Conservation (phyloP, 1,140 invertebrate species). For the Drosophila pectinifera region DNA sequence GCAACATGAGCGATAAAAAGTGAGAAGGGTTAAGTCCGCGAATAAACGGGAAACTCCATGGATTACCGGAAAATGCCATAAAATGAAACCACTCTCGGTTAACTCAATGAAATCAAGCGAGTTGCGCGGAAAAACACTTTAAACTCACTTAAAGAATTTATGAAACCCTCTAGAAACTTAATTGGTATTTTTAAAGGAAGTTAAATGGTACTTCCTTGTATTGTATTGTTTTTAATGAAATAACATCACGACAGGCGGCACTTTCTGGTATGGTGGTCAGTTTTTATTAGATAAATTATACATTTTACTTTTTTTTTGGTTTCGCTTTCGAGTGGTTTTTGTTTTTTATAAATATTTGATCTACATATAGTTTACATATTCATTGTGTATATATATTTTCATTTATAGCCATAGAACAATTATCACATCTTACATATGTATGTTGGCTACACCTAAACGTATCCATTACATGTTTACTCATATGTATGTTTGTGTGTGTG, state of each 20-base stretch:
- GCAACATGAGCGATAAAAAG: constrained; percentile 20
- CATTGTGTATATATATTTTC: constrained; percentile 45
- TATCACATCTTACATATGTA: constrained; percentile 79
- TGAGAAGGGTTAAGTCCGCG: background rate
- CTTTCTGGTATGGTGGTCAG: constrained; percentile 77
- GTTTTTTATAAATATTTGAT: constrained; percentile 57
- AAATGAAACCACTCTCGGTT: background rate
- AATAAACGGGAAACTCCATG: background rate
- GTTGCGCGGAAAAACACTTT: background rate
- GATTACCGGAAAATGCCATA: background rate
- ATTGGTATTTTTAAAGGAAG: no score
- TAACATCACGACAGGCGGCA: no score
- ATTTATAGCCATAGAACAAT: constrained; percentile 78
- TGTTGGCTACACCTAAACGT: constrained; percentile 75
- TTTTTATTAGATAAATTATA: constrained; percentile 71
- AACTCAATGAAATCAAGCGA: background rate
- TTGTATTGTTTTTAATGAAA: no score
- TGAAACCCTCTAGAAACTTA: no score
- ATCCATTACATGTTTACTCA: constrained; percentile 79
- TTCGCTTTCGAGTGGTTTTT: constrained; percentile 53
- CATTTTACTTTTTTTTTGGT: constrained; percentile 61
- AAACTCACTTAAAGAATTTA: background rate
- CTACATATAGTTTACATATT: constrained; percentile 51
- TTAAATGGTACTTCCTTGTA: no score
- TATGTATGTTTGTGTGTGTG: constrained; percentile 59